A percentile compares a stretch with the other conserved stretches of the same genome.
phyloP scores from a whole-genome alignment of 2,888 invertebrate species.

The Agrochola macilenta region DNA sequence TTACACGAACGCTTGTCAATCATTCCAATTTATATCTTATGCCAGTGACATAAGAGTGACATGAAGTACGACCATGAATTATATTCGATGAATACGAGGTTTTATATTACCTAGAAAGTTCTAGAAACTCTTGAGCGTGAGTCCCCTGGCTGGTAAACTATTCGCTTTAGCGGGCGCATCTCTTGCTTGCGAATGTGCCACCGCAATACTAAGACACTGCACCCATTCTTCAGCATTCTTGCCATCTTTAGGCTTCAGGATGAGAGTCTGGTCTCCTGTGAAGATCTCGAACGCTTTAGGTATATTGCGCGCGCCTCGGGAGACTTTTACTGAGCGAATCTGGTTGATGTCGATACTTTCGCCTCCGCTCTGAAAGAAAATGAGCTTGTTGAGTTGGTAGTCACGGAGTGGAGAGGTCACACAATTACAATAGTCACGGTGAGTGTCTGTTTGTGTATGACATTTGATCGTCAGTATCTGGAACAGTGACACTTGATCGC shows the following conservation, averaged over 20 bases:
- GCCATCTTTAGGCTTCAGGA: constrained; percentile 98
- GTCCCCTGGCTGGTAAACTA: constrained; percentile 87
- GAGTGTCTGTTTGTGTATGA: neutral
- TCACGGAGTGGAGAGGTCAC: neutral
- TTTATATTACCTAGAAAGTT: constrained; percentile 11
- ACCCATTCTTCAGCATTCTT: constrained; percentile 99
- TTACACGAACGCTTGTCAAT: neutral
- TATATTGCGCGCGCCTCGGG: constrained; percentile 97
- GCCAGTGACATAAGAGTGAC: neutral
- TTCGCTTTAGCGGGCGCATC: constrained; percentile 89
- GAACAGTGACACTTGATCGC: too few species aligned
- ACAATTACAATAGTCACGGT: neutral
- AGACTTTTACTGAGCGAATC: constrained; percentile 98
- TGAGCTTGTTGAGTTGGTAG: too few species aligned
- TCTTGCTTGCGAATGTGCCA: constrained; percentile 95
- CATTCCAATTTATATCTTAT: neutral
- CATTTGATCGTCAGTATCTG: too few species aligned
- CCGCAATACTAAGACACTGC: constrained; percentile 97
- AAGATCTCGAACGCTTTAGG: constrained; percentile 99
- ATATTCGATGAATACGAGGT: constrained; percentile 1
- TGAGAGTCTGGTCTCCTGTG: constrained; percentile 97
- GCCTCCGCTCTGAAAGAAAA: constrained; percentile 93
- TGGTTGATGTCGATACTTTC: constrained; percentile 97
- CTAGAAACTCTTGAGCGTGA: constrained; percentile 87
- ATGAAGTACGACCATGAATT: too few species aligned